Percentiles rank a stretch among this genome's conserved stretches.
Conservation (phyloP, 2,797 vertebrate species). For the Lutra lutra region DNA sequence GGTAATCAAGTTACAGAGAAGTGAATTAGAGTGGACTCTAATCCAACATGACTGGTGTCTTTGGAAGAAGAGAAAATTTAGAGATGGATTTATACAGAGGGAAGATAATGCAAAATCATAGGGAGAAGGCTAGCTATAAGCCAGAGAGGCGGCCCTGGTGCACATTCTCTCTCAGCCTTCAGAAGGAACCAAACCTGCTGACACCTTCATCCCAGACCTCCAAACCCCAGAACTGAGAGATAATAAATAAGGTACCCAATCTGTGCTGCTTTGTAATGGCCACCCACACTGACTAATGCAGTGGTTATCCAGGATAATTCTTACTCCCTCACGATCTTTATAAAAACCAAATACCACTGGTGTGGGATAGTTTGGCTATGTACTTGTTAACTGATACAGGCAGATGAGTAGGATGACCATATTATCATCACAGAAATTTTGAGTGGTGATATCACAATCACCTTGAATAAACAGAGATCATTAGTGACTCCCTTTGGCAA, state of each 20-base stretch:
- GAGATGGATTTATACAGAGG: background rate
- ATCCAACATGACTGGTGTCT: background rate
- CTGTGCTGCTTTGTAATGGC: background rate
- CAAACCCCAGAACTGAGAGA: background rate
- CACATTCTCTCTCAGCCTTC: background rate
- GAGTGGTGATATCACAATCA: background rate
- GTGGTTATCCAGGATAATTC: background rate
- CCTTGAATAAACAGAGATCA: background rate
- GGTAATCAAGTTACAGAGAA: background rate
- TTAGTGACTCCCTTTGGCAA: background rate
- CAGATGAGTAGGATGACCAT: background rate
- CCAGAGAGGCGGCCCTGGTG: background rate
- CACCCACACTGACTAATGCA: background rate
- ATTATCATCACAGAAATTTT: background rate
- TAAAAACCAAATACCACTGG: background rate
- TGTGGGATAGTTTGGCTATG: background rate
- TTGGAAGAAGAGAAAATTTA: background rate
- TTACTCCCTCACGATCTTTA: background rate
- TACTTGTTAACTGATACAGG: background rate
- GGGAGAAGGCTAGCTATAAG: background rate
- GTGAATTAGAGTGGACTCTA: background rate
- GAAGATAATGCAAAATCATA: background rate
- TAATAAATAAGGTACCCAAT: fast-evolving
- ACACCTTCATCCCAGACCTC: background rate
- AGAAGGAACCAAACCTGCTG: background rate